Base-by-base conservation (phyloP, 2,797 vertebrate species). In the Ptychobarbus kaznakovi region DNA sequence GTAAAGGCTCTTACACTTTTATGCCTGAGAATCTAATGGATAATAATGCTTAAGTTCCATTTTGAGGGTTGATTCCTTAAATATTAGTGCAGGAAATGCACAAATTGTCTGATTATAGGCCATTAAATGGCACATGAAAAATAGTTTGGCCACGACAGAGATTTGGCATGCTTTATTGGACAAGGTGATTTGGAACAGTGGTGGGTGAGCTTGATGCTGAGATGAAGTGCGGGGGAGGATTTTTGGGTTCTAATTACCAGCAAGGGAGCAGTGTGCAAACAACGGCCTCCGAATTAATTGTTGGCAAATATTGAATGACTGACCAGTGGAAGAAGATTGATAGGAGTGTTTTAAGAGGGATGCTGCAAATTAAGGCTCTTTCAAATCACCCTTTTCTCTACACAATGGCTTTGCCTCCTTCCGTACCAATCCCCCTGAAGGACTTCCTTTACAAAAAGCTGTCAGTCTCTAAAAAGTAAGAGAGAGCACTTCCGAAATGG, bases 281-380 rank as follows among this genome's bases (percentile, higher is more conserved):
- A 92, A 68, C 83, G 68, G 68, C 70, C 53, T 20, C 16, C 6
- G 70, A 46, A 77, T 92, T 86, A 90, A 91, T 89, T 91, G 86
- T 93, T 91, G 90, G 93, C 91, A 94, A 95, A 95, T 93, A 92
- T 92, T 93, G 93, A n/a, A 84, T 73, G 15, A 78, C 77, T 80
- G 86, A 88, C 76, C 74, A 90, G 86, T 90, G 90, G 93, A 92
- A 90, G 79, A 83, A 90, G 84, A 90, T 35, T 82, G 77, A 86
- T 84, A 79, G 80, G 66, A 82, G 86, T 80, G 84, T 75, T 88
- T 89, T 87, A 56, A 78, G 70, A 76, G 85, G 80, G 75, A 82
- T 82, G 84, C 86, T 88, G 83, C 74, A 86, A 88, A 80, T 87
- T 85, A 86, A 89, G 75, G 79, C 35, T 49, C 70, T 87, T 88